These are phyloP conservation scores for Drosophila peninsularis DNA, from an alignment of 2,888 invertebrate species.

Conservation along the genomic window DNA sequence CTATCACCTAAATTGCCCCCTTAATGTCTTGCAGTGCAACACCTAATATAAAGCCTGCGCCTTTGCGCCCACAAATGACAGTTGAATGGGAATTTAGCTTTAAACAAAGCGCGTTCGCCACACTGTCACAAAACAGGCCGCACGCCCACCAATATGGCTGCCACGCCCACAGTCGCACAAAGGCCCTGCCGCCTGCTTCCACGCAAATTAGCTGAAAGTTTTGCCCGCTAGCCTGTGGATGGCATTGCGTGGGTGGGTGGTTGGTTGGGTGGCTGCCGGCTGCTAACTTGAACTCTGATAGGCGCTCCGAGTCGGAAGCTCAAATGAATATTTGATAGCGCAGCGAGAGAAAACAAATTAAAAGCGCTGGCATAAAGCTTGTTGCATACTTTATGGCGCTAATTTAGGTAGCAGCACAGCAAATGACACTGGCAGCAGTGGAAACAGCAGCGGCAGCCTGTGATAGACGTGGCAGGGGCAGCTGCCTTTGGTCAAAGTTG, in stretches of 20 bases:
- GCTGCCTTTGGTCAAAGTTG: slow-evolving; percentile 47
- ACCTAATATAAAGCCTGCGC: slow-evolving; percentile 51
- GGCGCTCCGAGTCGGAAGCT: slow-evolving; percentile 47
- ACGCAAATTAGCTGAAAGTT: slow-evolving; percentile 75
- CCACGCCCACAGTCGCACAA: neutral
- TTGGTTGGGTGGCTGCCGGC: slow-evolving; percentile 1
- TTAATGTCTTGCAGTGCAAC: slow-evolving; percentile 1
- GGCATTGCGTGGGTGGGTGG: neutral
- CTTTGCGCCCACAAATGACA: slow-evolving; percentile 70
- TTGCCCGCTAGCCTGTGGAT: slow-evolving; percentile 39
- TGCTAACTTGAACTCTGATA: slow-evolving; percentile 62
- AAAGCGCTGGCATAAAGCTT: slow-evolving; percentile 69
- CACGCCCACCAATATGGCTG: slow-evolving; percentile 11
- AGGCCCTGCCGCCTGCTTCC: neutral
- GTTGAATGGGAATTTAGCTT: slow-evolving; percentile 74
- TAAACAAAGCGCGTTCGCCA: slow-evolving; percentile 51
- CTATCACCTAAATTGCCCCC: neutral
- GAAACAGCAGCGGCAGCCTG: slow-evolving; percentile 1
- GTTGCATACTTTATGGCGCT: slow-evolving; percentile 79
- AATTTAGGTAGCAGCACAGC: slow-evolving; percentile 63
- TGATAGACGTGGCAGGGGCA: slow-evolving; percentile 1
- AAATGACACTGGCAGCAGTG: slow-evolving; percentile 35
- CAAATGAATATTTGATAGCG: slow-evolving; percentile 74
- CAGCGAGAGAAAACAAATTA: slow-evolving; percentile 67
- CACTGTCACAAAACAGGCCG: slow-evolving; percentile 36